Evolutionary conservation across 2,113 vertebrate genomes (phyloP).

Genomic region (Thunnus maccoyii): DNA sequence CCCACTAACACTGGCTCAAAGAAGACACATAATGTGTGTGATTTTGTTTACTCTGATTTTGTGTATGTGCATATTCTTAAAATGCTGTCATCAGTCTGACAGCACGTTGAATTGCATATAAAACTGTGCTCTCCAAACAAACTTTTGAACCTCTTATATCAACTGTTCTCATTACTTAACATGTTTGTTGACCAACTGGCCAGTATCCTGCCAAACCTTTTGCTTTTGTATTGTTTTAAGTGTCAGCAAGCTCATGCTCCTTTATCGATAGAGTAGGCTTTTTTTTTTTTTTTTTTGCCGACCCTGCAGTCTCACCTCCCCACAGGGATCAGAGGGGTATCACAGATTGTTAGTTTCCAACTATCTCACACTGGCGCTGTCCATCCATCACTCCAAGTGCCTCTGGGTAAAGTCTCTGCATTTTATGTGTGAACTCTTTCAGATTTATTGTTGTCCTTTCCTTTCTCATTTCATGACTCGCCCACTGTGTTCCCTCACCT

Average conservation of each 20-base stretch:
- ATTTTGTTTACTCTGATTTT: no score
- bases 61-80: no score
- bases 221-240: neutral
- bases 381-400: conserved; percentile 2
- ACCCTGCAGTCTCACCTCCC: neutral
- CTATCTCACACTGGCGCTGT: conserved; percentile 4
- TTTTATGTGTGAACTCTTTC: conserved; percentile 9
- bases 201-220: no score
- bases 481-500: neutral
- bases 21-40: no score
- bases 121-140: neutral
- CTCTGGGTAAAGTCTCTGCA: conserved; percentile 22
- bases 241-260: neutral
- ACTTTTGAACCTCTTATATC: neutral
- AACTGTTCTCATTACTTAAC: no score
- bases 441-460: conserved; percentile 11
- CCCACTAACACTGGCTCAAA: neutral
- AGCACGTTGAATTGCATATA: neutral
- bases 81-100: no score
- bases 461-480: neutral
- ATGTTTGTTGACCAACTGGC: no score
- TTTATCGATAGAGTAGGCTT: neutral
- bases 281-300: neutral
- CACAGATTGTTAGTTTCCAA: neutral
- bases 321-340: conserved; percentile 4